Evolutionary conservation across 2,888 invertebrate genomes (phyloP).

Genomic region (Caenorhabditis auriculariae): DNA sequence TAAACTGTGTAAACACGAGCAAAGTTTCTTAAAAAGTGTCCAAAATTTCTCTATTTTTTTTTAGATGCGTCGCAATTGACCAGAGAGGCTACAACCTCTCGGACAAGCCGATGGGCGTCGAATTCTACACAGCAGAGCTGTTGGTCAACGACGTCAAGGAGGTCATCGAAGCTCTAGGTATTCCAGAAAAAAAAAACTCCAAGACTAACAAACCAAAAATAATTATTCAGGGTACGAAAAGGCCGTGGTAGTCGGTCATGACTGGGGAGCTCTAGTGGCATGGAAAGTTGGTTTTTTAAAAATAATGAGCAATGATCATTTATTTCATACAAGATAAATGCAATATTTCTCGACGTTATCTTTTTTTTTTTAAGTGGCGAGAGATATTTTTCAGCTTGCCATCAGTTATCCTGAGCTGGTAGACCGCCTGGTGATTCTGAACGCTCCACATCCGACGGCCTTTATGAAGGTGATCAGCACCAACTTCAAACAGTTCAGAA

Average conservation of each 20-base stretch:
- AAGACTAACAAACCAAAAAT: not conserved
- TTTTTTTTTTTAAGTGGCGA: too few relatives aligned
- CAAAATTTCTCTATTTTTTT: slow-evolving; percentile 42
- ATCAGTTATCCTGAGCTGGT: slow-evolving; percentile 64
- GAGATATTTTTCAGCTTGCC: slow-evolving; percentile 11
- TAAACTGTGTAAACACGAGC: slow-evolving; percentile 35
- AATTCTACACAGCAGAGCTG: slow-evolving; percentile 71
- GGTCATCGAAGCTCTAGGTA: slow-evolving; percentile 71
- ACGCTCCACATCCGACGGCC: slow-evolving; percentile 75
- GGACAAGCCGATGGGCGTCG: slow-evolving; percentile 73
- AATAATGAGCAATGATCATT: too few relatives aligned
- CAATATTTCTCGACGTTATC: too few relatives aligned
- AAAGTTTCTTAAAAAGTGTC: not conserved
- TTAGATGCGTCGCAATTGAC: slow-evolving; percentile 76
- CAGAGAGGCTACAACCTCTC: slow-evolving; percentile 80
- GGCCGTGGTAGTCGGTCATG: slow-evolving; percentile 26
- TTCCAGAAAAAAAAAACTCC: not conserved
- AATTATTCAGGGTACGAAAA: slow-evolving; percentile 21
- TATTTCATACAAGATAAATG: too few relatives aligned
- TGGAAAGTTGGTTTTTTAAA: slow-evolving; percentile 69
- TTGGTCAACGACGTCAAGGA: slow-evolving; percentile 73
- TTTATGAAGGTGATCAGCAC: slow-evolving; percentile 69
- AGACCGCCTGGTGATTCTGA: slow-evolving; percentile 73
- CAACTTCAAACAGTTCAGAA: slow-evolving; percentile 22
- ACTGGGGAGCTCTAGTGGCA: slow-evolving; percentile 74